Evolutionary conservation across 1,140 invertebrate species (phyloP).

Genomic region (Bemisia tabaci): DNA sequence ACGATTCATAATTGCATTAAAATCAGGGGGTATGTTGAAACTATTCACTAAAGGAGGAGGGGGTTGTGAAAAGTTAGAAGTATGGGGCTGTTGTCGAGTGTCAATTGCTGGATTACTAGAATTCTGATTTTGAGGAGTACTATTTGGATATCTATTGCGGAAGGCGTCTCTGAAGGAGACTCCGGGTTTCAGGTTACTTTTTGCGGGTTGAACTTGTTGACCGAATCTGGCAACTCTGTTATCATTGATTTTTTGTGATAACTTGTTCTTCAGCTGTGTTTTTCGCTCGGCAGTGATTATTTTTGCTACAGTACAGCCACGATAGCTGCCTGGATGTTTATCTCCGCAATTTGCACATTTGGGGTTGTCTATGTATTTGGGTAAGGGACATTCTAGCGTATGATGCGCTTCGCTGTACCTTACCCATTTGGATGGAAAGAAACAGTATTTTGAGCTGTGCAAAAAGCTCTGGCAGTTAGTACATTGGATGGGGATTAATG

Average conservation of each 20-base stretch:
- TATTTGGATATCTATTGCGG: no score
- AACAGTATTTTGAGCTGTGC: neutral
- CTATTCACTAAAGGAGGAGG: neutral
- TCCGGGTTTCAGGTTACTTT: neutral
- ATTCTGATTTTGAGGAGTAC: neutral
- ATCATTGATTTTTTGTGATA: neutral
- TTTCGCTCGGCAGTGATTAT: neutral
- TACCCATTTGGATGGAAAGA: neutral
- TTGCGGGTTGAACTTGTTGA: neutral
- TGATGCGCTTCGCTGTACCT: neutral
- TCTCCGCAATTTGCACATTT: neutral
- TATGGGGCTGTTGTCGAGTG: no score
- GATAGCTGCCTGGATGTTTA: neutral
- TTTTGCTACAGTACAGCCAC: neutral
- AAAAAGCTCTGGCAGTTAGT: neutral
- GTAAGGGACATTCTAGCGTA: neutral
- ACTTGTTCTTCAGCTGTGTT: neutral
- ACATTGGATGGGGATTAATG: neutral
- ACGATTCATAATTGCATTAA: neutral
- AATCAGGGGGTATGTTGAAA: neutral
- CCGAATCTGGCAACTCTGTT: neutral
- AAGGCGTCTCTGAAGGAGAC: neutral
- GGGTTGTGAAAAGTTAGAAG: no score
- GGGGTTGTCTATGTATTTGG: neutral
- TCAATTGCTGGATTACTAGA: neutral